Conservation (phyloP, 2,113 vertebrate species). For the Muscicapa adusta region DNA sequence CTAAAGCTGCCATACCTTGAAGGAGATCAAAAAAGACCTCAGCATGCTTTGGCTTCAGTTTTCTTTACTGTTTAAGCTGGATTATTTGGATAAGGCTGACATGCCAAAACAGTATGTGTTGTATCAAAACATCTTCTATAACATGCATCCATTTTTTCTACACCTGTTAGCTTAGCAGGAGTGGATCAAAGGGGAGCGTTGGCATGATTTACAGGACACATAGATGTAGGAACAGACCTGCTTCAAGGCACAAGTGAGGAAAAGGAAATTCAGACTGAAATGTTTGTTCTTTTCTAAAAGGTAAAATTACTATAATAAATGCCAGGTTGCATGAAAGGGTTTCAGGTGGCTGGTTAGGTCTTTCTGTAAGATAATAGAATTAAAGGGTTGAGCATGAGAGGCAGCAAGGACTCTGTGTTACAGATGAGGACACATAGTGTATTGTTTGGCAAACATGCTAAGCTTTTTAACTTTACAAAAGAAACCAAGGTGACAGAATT, state of each 20-base stretch:
- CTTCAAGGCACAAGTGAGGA: constrained; percentile 1
- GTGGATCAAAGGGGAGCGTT: constrained; percentile 1
- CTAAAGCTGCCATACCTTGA: not conserved
- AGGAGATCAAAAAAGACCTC: constrained; percentile 28
- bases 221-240: constrained; percentile 9
- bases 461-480: not conserved
- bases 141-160: not conserved
- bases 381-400: not conserved
- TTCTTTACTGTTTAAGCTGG: constrained; percentile 20
- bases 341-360: not conserved
- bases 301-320: constrained; percentile 16
- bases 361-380: not conserved
- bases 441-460: not conserved
- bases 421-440: not conserved
- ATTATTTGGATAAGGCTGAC: constrained; percentile 19
- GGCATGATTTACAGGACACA: constrained; percentile 25
- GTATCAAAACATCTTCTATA: constrained; percentile 13
- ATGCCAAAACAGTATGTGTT: constrained; percentile 8
- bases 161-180: not conserved
- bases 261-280: constrained; percentile 37
- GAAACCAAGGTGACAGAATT: not conserved
- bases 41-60: not conserved
- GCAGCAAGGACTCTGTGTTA: not conserved
- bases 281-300: constrained; percentile 9
- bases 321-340: not conserved